Percentiles rank a stretch among this genome's conserved stretches.
These are phyloP conservation scores for Sisor rabdophorus DNA, from an alignment of 2,113 vertebrate genomes.

Conservation along the genomic window DNA sequence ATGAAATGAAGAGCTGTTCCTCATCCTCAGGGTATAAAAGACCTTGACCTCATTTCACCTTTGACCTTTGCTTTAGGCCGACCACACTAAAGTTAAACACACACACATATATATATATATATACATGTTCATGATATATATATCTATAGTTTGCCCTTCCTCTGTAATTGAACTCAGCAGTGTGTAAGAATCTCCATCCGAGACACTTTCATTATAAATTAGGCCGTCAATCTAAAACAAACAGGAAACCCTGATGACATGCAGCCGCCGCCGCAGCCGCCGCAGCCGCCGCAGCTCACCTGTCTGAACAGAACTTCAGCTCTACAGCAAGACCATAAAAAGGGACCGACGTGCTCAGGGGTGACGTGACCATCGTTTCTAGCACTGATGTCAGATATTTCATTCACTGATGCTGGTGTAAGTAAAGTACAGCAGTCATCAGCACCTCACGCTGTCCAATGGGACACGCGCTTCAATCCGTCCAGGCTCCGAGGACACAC, in stretches of 20 bases:
- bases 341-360: too few species aligned
- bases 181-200: constrained; percentile 3
- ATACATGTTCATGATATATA: too few species aligned
- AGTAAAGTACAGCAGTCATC: neutral
- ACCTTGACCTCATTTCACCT: constrained; percentile 18
- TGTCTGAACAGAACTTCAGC: neutral
- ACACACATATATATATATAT: neutral
- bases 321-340: too few species aligned
- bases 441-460: neutral
- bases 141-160: too few species aligned
- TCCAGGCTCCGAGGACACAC: neutral
- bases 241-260: neutral
- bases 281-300: neutral
- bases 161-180: constrained; percentile 15
- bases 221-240: neutral
- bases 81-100: neutral
- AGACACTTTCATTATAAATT: constrained; percentile 26
- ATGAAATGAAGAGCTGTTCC: neutral
- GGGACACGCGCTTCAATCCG: neutral
- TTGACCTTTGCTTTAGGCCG: constrained; percentile 21
- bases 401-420: neutral
- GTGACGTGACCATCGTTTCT: too few species aligned
- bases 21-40: constrained; percentile 2
- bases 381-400: too few species aligned
- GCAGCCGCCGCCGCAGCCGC: too few species aligned